Base-by-base conservation (phyloP, 2,888 invertebrate genomes). In the Polydrusus cervinus region DNA sequence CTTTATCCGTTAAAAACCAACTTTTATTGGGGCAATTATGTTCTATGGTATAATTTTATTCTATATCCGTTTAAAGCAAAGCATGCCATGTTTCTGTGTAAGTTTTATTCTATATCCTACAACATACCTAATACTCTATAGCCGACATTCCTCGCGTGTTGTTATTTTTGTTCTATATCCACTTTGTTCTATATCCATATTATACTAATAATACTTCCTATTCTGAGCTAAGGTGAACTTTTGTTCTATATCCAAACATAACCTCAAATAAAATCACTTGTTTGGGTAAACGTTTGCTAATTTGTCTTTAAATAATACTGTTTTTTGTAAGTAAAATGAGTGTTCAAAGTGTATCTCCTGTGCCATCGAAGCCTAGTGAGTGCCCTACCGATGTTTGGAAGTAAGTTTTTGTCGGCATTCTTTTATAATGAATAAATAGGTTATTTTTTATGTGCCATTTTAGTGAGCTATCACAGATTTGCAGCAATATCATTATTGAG, bases 31-130 rank as follows among this genome's bases (percentile, higher is more conserved):
- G 25, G 25, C 25, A 25, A 25, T 25, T 25, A 25, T 25, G 25
- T 25, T 25, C 25, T 25, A 40, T 40, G 40, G 40, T 40, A 40
- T 40, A 40, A 40, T 40, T 40, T 40, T 40, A 40, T 40, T 40
- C 40, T 40, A 40, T 40, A 40, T 40, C 40, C 40, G 40, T 40
- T 40, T 5, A 40, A 40, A 40, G 40, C 40, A 40, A 40, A 40
- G 40, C 40, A 40, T 40, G 40, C 8, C 40, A 40, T 40, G 40
- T 40, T 40, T 40, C 40, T 40, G 40, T 40, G 40, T 40, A 40
- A 40, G 40, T 40, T 40, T 40, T 40, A 40, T 40, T 40, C 40
- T 40, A 40, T 40, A 40, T 40, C 40, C 40, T 40, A 40, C 40
- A 40, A 40, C 40, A 40, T 40, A 40, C 40, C 40, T 40, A 40